Evolutionary conservation across 2,797 vertebrate genomes (phyloP).

Genomic region (Scleropages formosus): DNA sequence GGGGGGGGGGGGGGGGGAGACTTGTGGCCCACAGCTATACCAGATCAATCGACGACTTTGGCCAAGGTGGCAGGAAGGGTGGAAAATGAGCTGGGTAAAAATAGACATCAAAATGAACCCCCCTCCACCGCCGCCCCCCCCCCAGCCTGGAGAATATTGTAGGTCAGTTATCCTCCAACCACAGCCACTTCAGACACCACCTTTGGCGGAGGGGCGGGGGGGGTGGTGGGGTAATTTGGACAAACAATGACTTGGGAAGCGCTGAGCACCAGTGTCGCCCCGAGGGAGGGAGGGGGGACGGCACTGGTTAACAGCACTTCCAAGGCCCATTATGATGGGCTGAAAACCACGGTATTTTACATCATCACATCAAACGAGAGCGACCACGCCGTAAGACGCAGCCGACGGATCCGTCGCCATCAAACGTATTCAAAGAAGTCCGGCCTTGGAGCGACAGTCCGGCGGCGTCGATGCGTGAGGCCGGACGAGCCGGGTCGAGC

Average conservation of each 20-base stretch:
- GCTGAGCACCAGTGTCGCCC: background rate
- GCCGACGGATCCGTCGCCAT: background rate
- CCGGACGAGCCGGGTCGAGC: conserved; percentile 24
- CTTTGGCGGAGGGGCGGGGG: conserved; percentile 17
- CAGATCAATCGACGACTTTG: conserved; percentile 9
- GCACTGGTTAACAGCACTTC: background rate
- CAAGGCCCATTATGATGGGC: background rate
- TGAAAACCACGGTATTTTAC: background rate
- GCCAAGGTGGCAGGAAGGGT: conserved; percentile 10
- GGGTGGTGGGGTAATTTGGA: too few relatives aligned
- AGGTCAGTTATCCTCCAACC: conserved; percentile 9
- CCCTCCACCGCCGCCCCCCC: conserved; percentile 12
- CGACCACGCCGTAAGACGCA: background rate
- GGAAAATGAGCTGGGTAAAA: conserved; percentile 18
- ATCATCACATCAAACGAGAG: background rate
- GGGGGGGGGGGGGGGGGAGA: conserved; percentile 11
- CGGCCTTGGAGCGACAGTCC: background rate
- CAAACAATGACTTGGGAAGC: background rate
- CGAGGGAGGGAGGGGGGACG: background rate
- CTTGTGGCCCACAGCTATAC: background rate
- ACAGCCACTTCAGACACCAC: conserved; percentile 26
- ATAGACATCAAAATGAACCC: conserved; percentile 22
- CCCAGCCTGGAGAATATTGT: conserved; percentile 20
- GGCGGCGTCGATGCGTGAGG: conserved; percentile 17
- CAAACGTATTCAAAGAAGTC: background rate